Evolutionary conservation across 2,113 vertebrate species (phyloP).

Genomic region (Crotalus horridus): DNA sequence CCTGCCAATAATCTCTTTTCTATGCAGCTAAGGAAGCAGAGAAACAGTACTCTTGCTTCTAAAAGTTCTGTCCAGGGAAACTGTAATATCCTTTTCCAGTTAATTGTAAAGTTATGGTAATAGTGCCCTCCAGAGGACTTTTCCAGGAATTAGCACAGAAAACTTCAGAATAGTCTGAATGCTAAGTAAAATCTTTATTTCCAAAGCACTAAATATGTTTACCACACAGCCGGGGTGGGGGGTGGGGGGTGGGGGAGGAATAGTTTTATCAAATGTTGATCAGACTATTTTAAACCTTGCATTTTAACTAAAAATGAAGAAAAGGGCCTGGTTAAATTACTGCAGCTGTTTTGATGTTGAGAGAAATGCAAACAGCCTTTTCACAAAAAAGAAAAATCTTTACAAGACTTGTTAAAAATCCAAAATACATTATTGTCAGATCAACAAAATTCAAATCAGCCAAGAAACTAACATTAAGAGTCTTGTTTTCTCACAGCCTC

Average conservation of each 20-base stretch:
- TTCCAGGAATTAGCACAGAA: conserved; percentile 52
- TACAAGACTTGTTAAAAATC: neutral
- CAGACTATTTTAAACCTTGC: conserved; percentile 16
- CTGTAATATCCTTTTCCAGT: conserved; percentile 26
- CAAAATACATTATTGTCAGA: neutral
- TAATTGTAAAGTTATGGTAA: conserved; percentile 70
- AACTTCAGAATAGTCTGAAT: conserved; percentile 35
- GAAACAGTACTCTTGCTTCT: conserved; percentile 5
- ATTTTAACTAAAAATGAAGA: conserved; percentile 4
- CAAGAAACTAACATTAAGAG: neutral
- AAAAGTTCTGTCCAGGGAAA: conserved; percentile 33
- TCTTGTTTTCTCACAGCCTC: neutral
- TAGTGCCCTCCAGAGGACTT: conserved; percentile 78
- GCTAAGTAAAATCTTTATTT: neutral
- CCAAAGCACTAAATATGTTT: neutral
- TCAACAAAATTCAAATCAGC: neutral
- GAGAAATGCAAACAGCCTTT: neutral
- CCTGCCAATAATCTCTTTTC: neutral
- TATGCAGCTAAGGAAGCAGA: neutral
- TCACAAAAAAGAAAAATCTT: neutral
- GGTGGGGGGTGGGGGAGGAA: too few species aligned
- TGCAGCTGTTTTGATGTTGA: neutral
- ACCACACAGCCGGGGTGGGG: neutral
- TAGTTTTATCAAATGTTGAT: conserved; percentile 7
- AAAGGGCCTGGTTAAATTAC: conserved; percentile 1